Evolutionary conservation across 2,113 vertebrate genomes (phyloP), one percentile per base, ranked within the genome.

Genomic region (Theropithecus gelada): DNA sequence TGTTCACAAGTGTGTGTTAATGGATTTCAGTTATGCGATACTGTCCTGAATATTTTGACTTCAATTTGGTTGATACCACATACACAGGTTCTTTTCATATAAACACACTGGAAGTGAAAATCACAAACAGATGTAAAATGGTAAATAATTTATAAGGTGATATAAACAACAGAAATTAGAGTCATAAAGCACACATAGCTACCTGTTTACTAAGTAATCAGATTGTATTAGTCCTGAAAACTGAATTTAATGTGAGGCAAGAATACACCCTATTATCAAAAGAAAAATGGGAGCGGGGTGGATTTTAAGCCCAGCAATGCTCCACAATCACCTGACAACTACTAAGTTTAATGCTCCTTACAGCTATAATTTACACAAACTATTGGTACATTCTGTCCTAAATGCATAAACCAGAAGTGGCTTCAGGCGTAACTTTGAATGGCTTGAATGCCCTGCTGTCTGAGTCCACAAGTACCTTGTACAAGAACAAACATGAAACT

Each of bases 121-220:
- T 84, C 61, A 70, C 85, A 88, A 88, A 72, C 30, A 96, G 43
- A 30, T 94, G n/a, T 89, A 91, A 98, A 94, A 43, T 82, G 45
- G 32, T 35, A 64, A 95, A 30, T 95, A 59, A 86, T 70, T 81
- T 64, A 59, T 70, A 73, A 52, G 70, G 59, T 78, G 55, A 40
- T 84, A 43, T 2, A 70, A 86, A 40, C 40, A 87, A 87, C n/a
- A 72, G 64, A 76, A 84, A 43, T 72, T n/a, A 72, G 43, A 76
- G 12, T 32, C 72, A 40, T 61, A 75, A 87, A 73, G 45, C 25
- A 20, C 72, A 61, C 59, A 81, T 9, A 50, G 40, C 25, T 45
- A 81, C 80, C 85, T 76, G 57, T 86, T 85, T 68, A 64, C 61
- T 43, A 86, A 83, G 20, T 78, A 78, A 81, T 59, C 23, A 32